A percentile compares a stretch with the other conserved stretches of the same genome.
These are phyloP conservation scores for Lypha dubia DNA, from an alignment of 2,888 invertebrate species.

Conservation along the genomic window DNA sequence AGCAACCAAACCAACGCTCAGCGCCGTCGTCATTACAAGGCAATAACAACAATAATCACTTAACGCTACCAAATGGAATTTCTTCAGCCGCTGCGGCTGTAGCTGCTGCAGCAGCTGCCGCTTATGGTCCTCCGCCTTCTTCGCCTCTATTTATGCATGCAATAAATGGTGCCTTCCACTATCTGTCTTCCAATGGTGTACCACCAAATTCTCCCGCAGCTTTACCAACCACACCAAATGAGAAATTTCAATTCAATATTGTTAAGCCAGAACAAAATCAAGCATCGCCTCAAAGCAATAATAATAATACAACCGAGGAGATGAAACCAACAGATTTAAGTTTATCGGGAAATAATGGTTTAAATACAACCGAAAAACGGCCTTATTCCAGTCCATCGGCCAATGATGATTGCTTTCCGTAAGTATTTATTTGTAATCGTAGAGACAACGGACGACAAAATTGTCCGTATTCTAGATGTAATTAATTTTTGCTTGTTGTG, in stretches of 20 bases:
- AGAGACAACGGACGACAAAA: too few relatives aligned
- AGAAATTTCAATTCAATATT: slow-evolving; percentile 82
- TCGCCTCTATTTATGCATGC: slow-evolving; percentile 83
- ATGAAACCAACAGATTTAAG: slow-evolving; percentile 89
- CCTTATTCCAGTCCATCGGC: slow-evolving; percentile 75
- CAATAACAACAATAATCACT: slow-evolving; percentile 75
- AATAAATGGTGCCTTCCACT: slow-evolving; percentile 82
- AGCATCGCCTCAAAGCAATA: slow-evolving; percentile 73
- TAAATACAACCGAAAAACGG: slow-evolving; percentile 74
- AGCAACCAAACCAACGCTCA: slow-evolving; percentile 61
- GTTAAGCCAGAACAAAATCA: slow-evolving; percentile 82
- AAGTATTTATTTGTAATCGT: slow-evolving; percentile 74
- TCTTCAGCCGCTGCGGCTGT: slow-evolving; percentile 80
- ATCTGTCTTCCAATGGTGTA: slow-evolving; percentile 80
- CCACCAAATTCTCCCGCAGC: slow-evolving; percentile 82
- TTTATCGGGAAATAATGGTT: slow-evolving; percentile 78
- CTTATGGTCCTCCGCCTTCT: slow-evolving; percentile 82
- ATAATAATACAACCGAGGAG: slow-evolving; percentile 83
- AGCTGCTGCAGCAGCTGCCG: slow-evolving; percentile 79
- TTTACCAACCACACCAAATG: slow-evolving; percentile 77
- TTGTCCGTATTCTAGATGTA: too few relatives aligned
- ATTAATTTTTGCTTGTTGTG: too few relatives aligned
- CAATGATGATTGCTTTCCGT: slow-evolving; percentile 83
- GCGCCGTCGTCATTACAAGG: slow-evolving; percentile 63
- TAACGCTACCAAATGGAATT: slow-evolving; percentile 78